phyloP scores from a whole-genome alignment of 2,113 vertebrate genomes.

The Myxocyprinus asiaticus region DNA sequence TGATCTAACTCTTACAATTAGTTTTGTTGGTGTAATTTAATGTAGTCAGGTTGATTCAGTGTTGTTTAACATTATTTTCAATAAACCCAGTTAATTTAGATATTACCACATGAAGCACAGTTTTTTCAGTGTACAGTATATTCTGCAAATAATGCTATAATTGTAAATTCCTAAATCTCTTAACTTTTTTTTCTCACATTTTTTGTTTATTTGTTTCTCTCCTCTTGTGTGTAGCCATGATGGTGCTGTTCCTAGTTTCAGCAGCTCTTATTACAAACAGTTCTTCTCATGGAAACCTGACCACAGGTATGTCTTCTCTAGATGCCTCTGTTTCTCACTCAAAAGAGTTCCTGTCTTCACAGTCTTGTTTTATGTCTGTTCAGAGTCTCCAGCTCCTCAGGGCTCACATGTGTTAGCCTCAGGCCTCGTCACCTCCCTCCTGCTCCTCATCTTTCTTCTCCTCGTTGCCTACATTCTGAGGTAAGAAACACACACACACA shows the following conservation, averaged over 20 bases:
- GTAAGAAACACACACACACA: conserved; percentile 63
- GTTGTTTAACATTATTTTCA: too few species aligned
- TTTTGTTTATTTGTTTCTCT: conserved; percentile 10
- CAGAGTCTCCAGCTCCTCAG: conserved; percentile 69
- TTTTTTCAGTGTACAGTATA: not conserved
- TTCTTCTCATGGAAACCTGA: conserved; percentile 72
- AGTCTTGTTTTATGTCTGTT: conserved; percentile 16
- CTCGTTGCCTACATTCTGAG: conserved; percentile 86
- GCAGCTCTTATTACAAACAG: conserved; percentile 66
- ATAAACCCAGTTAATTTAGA: too few species aligned
- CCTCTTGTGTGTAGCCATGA: conserved; percentile 64
- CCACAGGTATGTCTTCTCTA: conserved; percentile 63
- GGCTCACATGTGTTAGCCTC: conserved; percentile 82
- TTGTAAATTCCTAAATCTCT: not conserved
- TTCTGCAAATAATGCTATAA: not conserved
- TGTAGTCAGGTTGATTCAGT: too few species aligned
- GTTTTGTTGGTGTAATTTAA: too few species aligned
- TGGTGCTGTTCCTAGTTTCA: conserved; percentile 76
- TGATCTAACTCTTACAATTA: too few species aligned
- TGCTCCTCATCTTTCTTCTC: conserved; percentile 80
- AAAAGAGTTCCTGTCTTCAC: not conserved
- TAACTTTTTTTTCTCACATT: not conserved
- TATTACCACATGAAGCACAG: too few species aligned
- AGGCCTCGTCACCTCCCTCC: conserved; percentile 81
- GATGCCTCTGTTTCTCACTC: not conserved